Percentiles rank a stretch among this genome's conserved stretches.
Conservation (phyloP, 64 coral and sea anemone genomes). For the Acropora tenuis region DNA sequence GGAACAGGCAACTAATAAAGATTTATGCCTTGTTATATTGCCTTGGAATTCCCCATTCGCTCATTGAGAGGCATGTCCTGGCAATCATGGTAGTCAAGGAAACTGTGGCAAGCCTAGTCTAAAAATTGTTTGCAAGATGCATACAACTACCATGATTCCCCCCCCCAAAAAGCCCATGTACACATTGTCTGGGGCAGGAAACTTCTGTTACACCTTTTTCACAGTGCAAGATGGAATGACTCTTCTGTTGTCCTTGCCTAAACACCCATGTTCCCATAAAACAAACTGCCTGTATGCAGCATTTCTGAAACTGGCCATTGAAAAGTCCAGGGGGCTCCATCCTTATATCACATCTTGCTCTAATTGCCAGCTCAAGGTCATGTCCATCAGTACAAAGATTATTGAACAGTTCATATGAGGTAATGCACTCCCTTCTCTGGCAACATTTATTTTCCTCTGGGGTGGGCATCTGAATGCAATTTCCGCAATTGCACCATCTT, state of each 20-base stretch:
- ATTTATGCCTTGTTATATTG: background rate
- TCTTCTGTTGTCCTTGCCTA: background rate
- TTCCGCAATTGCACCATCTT: background rate
- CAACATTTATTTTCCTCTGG: background rate
- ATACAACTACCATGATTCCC: background rate
- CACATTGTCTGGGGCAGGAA: background rate
- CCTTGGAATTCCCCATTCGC: background rate
- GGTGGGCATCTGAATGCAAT: background rate
- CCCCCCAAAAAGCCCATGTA: slow-evolving; percentile 3
- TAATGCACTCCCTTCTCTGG: background rate
- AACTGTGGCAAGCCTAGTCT: too few species aligned
- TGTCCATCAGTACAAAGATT: background rate
- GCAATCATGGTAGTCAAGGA: background rate
- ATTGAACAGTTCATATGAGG: slow-evolving; percentile 3
- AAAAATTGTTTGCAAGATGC: background rate
- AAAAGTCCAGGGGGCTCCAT: background rate
- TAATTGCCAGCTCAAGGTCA: background rate
- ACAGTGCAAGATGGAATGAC: slow-evolving; percentile 5
- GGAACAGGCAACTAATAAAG: background rate
- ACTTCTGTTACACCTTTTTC: background rate
- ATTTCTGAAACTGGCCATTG: background rate
- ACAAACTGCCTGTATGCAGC: background rate
- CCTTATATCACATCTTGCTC: background rate
- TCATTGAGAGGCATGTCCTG: background rate
- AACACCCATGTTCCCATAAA: background rate